A percentile compares a stretch with the other conserved stretches of the same genome.
Conservation (phyloP, 2,113 vertebrate species). For the Ptyas mucosa region DNA sequence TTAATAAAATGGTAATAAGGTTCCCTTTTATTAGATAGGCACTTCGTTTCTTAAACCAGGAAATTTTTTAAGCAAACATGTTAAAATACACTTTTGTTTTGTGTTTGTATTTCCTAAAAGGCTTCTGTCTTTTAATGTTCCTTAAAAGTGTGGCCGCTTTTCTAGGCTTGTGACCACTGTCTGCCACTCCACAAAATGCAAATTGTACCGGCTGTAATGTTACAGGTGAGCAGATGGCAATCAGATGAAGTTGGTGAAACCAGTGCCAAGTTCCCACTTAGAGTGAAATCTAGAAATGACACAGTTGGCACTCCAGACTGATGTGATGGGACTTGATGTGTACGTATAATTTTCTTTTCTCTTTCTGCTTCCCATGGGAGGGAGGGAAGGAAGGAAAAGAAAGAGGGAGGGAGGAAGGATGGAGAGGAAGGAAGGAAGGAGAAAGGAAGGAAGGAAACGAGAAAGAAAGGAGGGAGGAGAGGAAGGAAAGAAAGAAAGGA, state of each 20-base stretch:
- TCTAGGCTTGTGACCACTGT: background rate
- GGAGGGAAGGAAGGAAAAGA: no score
- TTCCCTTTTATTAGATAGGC: background rate
- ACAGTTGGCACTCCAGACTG: background rate
- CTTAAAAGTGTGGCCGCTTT: background rate
- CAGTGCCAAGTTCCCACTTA: conserved; percentile 45
- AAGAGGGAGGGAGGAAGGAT: fast-evolving
- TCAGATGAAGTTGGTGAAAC: conserved; percentile 62
- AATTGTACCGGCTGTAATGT: background rate
- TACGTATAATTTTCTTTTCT: background rate
- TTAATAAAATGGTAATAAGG: background rate
- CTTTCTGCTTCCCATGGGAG: background rate
- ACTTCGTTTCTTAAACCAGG: background rate
- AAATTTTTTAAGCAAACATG: background rate
- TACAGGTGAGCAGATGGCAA: conserved; percentile 69
- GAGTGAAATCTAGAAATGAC: conserved; percentile 7
- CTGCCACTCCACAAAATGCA: background rate
- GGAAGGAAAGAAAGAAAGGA: fast-evolving
- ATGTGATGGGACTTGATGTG: conserved; percentile 15
- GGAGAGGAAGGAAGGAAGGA: fast-evolving
- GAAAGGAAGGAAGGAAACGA: no score
- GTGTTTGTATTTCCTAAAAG: background rate
- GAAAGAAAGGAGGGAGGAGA: fast-evolving
- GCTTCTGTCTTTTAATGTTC: background rate
- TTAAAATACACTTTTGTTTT: background rate